Percentiles rank a stretch among this genome's conserved stretches.
Evolutionary conservation across 2,797 vertebrate species (phyloP).

Genomic region (Podargus strigoides): DNA sequence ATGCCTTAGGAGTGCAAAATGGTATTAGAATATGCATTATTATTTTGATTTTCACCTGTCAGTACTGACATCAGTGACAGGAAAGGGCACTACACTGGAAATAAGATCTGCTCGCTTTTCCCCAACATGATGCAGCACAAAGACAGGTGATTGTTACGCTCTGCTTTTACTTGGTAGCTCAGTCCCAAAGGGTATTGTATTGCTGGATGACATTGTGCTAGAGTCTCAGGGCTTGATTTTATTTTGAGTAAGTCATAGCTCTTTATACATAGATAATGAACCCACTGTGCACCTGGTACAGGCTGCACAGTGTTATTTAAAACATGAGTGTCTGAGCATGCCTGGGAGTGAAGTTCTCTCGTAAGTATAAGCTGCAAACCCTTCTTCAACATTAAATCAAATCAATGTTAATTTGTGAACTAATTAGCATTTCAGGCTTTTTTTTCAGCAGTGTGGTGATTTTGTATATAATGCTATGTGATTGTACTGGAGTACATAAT

Average conservation of each 20-base stretch:
- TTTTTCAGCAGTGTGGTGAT: constrained; percentile 68
- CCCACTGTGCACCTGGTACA: constrained; percentile 19
- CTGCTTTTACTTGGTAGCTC: background rate
- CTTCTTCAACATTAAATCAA: constrained; percentile 81
- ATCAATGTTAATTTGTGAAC: constrained; percentile 81
- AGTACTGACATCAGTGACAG: constrained; percentile 8
- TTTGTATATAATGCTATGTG: constrained; percentile 74
- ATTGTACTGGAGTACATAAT: constrained; percentile 74
- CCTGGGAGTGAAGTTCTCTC: constrained; percentile 67
- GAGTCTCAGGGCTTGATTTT: constrained; percentile 25
- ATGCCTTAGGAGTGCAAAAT: constrained; percentile 26
- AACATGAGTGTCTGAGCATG: constrained; percentile 54
- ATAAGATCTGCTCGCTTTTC: background rate
- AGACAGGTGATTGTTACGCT: constrained; percentile 16
- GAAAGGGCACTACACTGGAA: constrained; percentile 27
- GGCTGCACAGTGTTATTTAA: constrained; percentile 64
- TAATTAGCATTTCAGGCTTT: constrained; percentile 79
- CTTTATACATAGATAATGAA: constrained; percentile 41
- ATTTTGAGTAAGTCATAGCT: constrained; percentile 21
- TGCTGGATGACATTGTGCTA: constrained; percentile 37
- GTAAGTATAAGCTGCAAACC: constrained; percentile 77
- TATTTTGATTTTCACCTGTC: constrained; percentile 48
- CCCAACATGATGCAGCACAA: constrained; percentile 14
- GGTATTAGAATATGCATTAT: constrained; percentile 58
- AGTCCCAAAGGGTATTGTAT: background rate